Percentiles rank a stretch among this genome's conserved stretches.
These are phyloP conservation scores for Thymelicus acteon DNA, from an alignment of 2,888 invertebrate species.

Conservation along the genomic window DNA sequence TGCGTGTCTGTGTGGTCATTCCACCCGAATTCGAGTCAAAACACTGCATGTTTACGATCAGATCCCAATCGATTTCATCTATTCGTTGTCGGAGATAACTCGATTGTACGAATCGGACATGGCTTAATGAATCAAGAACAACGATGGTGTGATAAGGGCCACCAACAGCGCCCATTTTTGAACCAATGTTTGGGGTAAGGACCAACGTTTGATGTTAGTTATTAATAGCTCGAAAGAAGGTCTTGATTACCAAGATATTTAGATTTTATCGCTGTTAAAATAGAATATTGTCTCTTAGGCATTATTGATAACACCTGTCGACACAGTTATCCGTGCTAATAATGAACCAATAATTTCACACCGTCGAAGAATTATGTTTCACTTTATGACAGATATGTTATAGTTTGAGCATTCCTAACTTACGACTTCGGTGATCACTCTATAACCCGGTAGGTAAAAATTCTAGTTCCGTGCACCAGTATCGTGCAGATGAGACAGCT, in stretches of 20 bases:
- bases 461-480: too few relatives aligned
- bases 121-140: constrained; percentile 69
- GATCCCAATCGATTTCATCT: constrained; percentile 51
- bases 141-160: constrained; percentile 65
- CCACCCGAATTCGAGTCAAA: constrained; percentile 29
- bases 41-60: constrained; percentile 46
- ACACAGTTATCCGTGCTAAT: not conserved
- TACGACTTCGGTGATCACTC: too few relatives aligned
- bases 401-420: too few relatives aligned
- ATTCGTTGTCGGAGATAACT: constrained; percentile 57
- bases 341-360: too few relatives aligned
- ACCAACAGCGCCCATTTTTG: constrained; percentile 55
- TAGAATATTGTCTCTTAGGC: not conserved
- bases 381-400: too few relatives aligned
- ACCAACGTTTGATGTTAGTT: constrained; percentile 17
- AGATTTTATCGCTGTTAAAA: constrained; percentile 13
- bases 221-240: constrained; percentile 30
- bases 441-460: too few relatives aligned
- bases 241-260: constrained; percentile 23
- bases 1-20: constrained; percentile 29
- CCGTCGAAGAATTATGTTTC: too few relatives aligned
- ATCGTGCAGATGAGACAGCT: not conserved
- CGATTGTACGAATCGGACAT: constrained; percentile 61
- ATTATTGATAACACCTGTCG: not conserved
- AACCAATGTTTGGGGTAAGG: constrained; percentile 12